Base-by-base conservation (phyloP, 2,113 vertebrate genomes). In the Chinchilla lanigera region DNA sequence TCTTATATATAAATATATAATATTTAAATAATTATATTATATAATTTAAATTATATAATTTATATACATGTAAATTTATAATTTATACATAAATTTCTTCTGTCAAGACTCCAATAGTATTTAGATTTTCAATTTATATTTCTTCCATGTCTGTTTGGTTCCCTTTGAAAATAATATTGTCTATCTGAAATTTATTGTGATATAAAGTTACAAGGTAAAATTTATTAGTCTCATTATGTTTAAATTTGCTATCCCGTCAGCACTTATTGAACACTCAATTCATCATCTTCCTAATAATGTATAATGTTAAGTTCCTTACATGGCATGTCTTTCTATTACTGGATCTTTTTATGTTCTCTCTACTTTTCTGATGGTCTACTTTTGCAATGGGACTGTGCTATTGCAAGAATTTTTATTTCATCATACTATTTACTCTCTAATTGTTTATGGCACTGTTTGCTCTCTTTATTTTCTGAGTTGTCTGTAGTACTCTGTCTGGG, bases 281-380 rank as follows among this genome's bases (percentile, higher is more conserved):
- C 8, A 33, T 91, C 77, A 85, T 83, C 5, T 92, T 11, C 47
- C 33, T 85, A 47, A 58, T 41, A 78, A 88, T 65, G 54, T 88
- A 97, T 77, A 75, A 63, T 67, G 44, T 12, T 87, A 94, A 50
- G 14, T 65, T 95, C 77, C 83, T 86, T 78, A 77, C 24, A 81
- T 60, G 41, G 7, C 9, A 41, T 1, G 20, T 58, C 86, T 65
- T 89, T 3, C 50, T 75, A 50, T 52, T 95, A 78, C 71, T 93
- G 47, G 4, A 50, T 86, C 2, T 61, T 41, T 94, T 10, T 67
- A 7, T 92, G 3, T 93, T 89, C 28, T 82, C 7, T 80, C 93
- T 44, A 69, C 63, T 81, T 11, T 54, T 82, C 8, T 52, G 50
- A 58, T 38, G 69, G 28, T 13, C 22, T 24, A 41, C 3, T 61